Percentiles rank a stretch among this genome's conserved stretches.
Evolutionary conservation across 2,888 invertebrate species (phyloP).

Genomic region (Branchipolynoe longqiensis): DNA sequence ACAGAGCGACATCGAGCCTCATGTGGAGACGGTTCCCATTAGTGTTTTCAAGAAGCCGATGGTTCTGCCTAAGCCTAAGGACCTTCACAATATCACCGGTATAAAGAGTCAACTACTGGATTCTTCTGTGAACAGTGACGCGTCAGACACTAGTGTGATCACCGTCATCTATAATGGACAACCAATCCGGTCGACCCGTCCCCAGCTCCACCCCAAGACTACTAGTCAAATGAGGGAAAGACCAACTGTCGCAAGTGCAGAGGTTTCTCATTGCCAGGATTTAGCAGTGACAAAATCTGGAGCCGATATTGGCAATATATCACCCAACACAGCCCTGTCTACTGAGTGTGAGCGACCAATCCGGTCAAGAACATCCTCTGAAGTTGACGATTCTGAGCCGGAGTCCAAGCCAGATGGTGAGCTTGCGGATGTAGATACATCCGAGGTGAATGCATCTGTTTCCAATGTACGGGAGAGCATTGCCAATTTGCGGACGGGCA

Average conservation of each 20-base stretch:
- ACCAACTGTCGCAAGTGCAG: not conserved
- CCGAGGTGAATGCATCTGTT: no score
- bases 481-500: slow-evolving; percentile 67
- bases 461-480: slow-evolving; percentile 38
- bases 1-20: not conserved
- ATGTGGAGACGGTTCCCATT: not conserved
- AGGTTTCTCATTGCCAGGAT: not conserved
- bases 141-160: slow-evolving; percentile 58
- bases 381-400: no score
- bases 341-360: no score
- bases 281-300: no score
- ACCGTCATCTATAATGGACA: slow-evolving; percentile 56
- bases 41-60: slow-evolving; percentile 58
- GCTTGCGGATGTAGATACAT: no score
- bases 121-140: slow-evolving; percentile 53
- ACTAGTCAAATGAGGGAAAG: no score
- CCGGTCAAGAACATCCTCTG: no score
- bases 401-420: no score
- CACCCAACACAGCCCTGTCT: no score
- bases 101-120: slow-evolving; percentile 45
- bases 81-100: not conserved
- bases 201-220: no score
- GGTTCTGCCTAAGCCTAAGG: not conserved
- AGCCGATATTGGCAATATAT: no score
- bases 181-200: slow-evolving; percentile 33